Evolutionary conservation across 2,797 vertebrate genomes (phyloP).

Genomic region (Pempheris klunzingeri): DNA sequence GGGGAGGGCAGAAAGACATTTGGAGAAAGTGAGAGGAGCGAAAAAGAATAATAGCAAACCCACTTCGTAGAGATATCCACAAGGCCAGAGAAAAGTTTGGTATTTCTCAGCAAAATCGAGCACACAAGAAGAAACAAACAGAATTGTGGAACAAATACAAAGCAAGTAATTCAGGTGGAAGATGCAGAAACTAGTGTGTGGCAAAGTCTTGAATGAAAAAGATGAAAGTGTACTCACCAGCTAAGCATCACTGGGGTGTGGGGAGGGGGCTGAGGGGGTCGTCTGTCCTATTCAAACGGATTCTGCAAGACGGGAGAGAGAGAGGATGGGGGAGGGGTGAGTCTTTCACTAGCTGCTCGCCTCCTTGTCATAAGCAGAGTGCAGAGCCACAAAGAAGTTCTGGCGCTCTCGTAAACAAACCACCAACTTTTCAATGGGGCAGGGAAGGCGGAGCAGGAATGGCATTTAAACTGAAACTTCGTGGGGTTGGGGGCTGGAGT

Average conservation of each 20-base stretch:
- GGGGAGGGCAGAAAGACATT: neutral
- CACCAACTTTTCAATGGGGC: constrained; percentile 79
- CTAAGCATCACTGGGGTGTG: constrained; percentile 87
- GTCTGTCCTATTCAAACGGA: constrained; percentile 83
- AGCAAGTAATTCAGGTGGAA: constrained; percentile 11
- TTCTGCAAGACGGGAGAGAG: constrained; percentile 65
- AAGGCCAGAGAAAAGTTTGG: constrained; percentile 30
- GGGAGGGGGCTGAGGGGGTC: constrained; percentile 62
- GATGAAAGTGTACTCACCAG: constrained; percentile 81
- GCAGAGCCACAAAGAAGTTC: constrained; percentile 69
- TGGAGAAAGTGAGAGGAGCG: constrained; percentile 19
- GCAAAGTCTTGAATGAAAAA: constrained; percentile 26
- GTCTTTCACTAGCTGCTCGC: constrained; percentile 64
- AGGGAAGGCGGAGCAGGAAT: constrained; percentile 64
- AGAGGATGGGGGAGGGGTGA: constrained; percentile 62
- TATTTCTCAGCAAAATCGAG: constrained; percentile 15
- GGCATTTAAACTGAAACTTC: constrained; percentile 64
- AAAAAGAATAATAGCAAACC: constrained; percentile 16
- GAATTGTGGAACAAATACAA: neutral
- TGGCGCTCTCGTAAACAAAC: constrained; percentile 79
- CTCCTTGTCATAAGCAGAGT: constrained; percentile 63
- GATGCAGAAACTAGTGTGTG: constrained; percentile 24
- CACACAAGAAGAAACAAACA: neutral
- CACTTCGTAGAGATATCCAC: neutral
- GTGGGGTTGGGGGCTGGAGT: constrained; percentile 16